Conservation (phyloP, 2,888 invertebrate genomes). For the Sminthurides aquaticus region DNA sequence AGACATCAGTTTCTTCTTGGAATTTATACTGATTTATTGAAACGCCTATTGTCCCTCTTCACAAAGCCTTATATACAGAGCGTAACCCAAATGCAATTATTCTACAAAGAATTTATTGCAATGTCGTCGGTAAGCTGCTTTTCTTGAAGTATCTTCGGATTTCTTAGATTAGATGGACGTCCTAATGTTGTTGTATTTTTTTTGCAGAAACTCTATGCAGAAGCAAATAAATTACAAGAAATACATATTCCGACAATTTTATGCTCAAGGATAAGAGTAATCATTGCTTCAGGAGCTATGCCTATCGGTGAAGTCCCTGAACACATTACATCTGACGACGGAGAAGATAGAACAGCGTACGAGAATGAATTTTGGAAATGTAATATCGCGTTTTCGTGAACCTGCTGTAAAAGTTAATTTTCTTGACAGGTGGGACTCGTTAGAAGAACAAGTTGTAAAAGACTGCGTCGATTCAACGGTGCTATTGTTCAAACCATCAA, state of each 20-base stretch:
- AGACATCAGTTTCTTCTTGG: constrained; percentile 75
- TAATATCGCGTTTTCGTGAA: no score
- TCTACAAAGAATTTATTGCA: constrained; percentile 33
- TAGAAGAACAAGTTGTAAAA: constrained; percentile 34
- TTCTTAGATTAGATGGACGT: constrained; percentile 1
- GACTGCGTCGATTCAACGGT: constrained; percentile 31
- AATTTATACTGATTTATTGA: constrained; percentile 26
- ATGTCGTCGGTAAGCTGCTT: constrained; percentile 27
- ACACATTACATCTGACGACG: no score
- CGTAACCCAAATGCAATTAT: constrained; percentile 27
- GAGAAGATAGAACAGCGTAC: no score
- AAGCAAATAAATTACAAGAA: constrained; percentile 14
- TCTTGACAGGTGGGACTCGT: constrained; percentile 26
- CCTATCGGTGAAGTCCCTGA: constrained; percentile 31
- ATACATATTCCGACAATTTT: constrained; percentile 31
- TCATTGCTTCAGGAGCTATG: constrained; percentile 30
- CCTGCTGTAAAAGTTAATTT: not conserved
- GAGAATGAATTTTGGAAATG: no score
- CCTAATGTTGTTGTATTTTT: not conserved
- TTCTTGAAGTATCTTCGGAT: not conserved
- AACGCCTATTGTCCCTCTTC: constrained; percentile 54
- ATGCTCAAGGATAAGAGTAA: constrained; percentile 28
- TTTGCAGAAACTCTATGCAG: constrained; percentile 22
- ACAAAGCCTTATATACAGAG: constrained; percentile 51
- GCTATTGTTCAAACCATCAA: constrained; percentile 32